Percentiles rank a stretch among this genome's conserved stretches.
Conservation (phyloP, 2,888 invertebrate genomes). For the Craniophora ligustri region DNA sequence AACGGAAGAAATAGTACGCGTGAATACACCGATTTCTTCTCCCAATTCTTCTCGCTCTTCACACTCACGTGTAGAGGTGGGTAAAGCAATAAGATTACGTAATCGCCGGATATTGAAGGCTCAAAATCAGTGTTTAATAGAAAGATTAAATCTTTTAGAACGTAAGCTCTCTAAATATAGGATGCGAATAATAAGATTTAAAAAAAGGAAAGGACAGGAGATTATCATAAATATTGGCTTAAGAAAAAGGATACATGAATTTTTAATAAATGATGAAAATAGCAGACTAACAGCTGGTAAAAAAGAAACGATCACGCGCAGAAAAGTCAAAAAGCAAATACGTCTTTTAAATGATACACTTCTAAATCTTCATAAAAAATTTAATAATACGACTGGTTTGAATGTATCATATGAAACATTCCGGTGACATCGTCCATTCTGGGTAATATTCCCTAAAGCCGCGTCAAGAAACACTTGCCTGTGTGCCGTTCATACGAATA, state of each 20-base stretch:
- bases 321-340: constrained; percentile 14
- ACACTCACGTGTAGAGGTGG: too few species aligned
- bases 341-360: constrained; percentile 16
- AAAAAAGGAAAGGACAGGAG: background rate
- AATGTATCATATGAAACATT: constrained; percentile 16
- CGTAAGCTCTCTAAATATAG: constrained; percentile 8
- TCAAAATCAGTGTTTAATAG: too few species aligned
- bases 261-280: constrained; percentile 9
- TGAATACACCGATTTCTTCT: too few species aligned
- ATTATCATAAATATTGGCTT: too few species aligned
- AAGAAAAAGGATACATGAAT: background rate
- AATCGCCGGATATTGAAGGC: too few species aligned
- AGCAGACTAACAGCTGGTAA: constrained; percentile 17
- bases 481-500: constrained; percentile 12
- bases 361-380: constrained; percentile 13
- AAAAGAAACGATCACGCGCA: constrained; percentile 20
- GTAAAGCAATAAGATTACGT: too few species aligned
- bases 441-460: constrained; percentile 23
- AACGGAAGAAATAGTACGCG: too few species aligned
- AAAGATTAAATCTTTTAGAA: too few species aligned
- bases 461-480: constrained; percentile 16
- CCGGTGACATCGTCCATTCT: constrained; percentile 16
- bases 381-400: constrained; percentile 2
- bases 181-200: constrained; percentile 7
- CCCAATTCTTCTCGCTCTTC: too few species aligned